Conservation (phyloP, 2,888 invertebrate genomes). For the Caenorhabditis sp. region DNA sequence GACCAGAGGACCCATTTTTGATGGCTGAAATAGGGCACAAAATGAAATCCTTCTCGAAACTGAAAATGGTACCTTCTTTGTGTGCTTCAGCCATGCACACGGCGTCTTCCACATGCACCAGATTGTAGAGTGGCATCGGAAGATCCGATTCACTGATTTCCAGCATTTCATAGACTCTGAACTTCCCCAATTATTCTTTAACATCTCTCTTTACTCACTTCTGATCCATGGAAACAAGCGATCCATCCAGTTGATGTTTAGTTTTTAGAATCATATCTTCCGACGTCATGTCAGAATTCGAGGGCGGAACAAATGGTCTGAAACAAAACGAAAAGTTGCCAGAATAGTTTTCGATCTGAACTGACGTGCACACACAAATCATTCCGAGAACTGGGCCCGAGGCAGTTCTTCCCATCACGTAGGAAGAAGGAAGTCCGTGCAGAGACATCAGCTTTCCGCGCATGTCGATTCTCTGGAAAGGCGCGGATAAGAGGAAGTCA, state of each 20-base stretch:
- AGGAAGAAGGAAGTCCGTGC: slow-evolving; percentile 87
- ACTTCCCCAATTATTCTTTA: too few relatives aligned
- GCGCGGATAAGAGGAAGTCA: neutral
- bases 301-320: slow-evolving; percentile 95
- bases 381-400: slow-evolving; percentile 84
- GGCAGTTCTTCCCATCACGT: slow-evolving; percentile 57
- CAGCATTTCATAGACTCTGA: slow-evolving; percentile 71
- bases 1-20: slow-evolving; percentile 98
- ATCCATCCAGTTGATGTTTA: slow-evolving; percentile 96
- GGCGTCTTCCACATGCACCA: slow-evolving; percentile 97
- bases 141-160: slow-evolving; percentile 71
- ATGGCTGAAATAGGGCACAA: slow-evolving; percentile 88
- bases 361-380: slow-evolving; percentile 92
- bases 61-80: slow-evolving; percentile 97
- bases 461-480: slow-evolving; percentile 91
- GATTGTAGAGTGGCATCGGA: slow-evolving; percentile 84
- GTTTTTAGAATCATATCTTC: slow-evolving; percentile 99
- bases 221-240: slow-evolving; percentile 73
- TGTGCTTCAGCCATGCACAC: slow-evolving; percentile 98
- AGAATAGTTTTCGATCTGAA: neutral
- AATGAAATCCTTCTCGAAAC: too few relatives aligned
- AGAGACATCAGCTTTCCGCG: slow-evolving; percentile 95
- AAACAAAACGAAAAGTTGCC: too few relatives aligned
- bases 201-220: slow-evolving; percentile 61
- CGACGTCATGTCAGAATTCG: slow-evolving; percentile 91